Evolutionary conservation across 1,140 invertebrate species (phyloP).

Genomic region (Panulirus ornatus): DNA sequence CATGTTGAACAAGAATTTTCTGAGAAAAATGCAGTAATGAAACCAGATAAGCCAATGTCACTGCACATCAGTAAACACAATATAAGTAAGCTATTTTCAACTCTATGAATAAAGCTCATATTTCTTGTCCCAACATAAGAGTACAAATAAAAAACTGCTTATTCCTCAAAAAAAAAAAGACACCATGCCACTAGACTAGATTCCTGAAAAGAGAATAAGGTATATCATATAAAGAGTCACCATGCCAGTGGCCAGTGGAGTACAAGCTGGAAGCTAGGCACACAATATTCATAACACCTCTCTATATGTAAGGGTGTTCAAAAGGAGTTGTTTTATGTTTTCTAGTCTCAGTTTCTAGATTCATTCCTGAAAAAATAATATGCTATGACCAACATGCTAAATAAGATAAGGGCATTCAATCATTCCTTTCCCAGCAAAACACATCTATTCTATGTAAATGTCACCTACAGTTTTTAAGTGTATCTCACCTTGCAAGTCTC

Average conservation of each 20-base stretch:
- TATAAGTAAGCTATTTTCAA: too few relatives aligned
- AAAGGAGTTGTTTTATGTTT: neutral
- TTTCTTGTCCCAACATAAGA: too few relatives aligned
- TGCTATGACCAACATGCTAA: neutral
- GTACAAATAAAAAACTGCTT: neutral
- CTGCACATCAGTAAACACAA: neutral
- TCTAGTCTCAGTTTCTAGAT: slow-evolving; percentile 36
- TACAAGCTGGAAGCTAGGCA: neutral
- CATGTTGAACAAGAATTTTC: too few relatives aligned
- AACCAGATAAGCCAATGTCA: neutral
- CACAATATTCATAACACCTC: slow-evolving; percentile 23
- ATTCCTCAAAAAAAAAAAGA: neutral
- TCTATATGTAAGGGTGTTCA: neutral
- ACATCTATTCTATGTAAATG: neutral
- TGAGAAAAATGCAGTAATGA: too few relatives aligned
- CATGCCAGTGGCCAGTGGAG: slow-evolving; percentile 6
- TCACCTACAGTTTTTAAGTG: neutral
- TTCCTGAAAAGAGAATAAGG: slow-evolving; percentile 14
- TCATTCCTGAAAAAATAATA: slow-evolving; percentile 39
- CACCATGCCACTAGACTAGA: slow-evolving; percentile 13
- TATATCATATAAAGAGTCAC: slow-evolving; percentile 1
- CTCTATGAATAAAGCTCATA: too few relatives aligned
- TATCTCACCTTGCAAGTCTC: slow-evolving; percentile 59
- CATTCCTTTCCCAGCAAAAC: neutral
- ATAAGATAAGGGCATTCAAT: neutral